Evolutionary conservation across 92 coral and sea anemone genomes (phyloP).

Genomic region (Epizoanthus fatuus): DNA sequence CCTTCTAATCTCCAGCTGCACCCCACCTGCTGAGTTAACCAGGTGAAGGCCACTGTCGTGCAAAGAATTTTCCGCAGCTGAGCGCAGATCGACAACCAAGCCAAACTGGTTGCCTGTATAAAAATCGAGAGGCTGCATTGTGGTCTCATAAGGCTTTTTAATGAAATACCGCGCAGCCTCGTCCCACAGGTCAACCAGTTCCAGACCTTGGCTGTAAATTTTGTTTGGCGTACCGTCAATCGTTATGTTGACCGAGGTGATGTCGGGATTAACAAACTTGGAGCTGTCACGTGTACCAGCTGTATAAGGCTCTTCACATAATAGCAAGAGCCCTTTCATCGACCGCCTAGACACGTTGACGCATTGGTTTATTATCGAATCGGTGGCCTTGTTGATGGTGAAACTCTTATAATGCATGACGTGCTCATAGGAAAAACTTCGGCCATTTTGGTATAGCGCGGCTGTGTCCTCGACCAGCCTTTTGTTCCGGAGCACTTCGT

Average conservation of each 20-base stretch:
- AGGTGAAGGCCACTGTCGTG: not conserved
- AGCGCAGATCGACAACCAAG: not conserved
- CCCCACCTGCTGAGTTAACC: not conserved
- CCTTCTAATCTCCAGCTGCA: not conserved
- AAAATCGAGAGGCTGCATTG: not conserved
- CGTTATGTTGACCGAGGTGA: not conserved
- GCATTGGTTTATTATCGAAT: not conserved
- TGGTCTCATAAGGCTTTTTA: not conserved
- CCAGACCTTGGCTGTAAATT: not conserved
- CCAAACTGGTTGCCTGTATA: not conserved
- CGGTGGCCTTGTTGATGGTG: not conserved
- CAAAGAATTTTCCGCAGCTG: not conserved
- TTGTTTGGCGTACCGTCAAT: not conserved
- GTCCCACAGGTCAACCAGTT: not conserved
- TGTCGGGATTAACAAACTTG: not conserved
- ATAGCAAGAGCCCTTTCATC: not conserved
- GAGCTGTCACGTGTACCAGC: not conserved
- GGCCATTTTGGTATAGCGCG: not conserved
- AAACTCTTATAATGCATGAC: not conserved
- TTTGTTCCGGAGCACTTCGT: not conserved
- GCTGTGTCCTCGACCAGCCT: not conserved
- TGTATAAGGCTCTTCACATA: not conserved
- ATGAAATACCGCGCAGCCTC: not conserved
- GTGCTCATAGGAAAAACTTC: conserved; percentile 8
- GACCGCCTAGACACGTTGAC: conserved; percentile 6